These are phyloP conservation scores for Actinopyga echinites DNA, from an alignment of 53 echinoderm and acorn worm species.

Conservation along the genomic window DNA sequence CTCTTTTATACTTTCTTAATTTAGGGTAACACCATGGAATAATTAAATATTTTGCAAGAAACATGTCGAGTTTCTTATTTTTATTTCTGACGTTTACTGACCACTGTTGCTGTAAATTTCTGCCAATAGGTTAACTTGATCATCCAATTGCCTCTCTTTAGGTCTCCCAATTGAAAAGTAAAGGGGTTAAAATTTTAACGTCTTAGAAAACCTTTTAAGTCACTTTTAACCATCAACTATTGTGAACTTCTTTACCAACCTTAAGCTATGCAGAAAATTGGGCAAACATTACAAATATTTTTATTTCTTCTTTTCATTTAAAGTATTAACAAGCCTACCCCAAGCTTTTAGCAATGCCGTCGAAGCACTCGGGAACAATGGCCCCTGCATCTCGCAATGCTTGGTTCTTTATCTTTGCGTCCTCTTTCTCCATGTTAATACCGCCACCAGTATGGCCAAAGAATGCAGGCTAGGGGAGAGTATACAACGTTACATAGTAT, in stretches of 20 bases:
- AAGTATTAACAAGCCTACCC: conserved; percentile 38
- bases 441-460: conserved; percentile 75
- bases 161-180: too few species aligned
- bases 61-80: too few species aligned
- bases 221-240: not conserved
- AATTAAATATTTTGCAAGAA: too few species aligned
- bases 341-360: conserved; percentile 57
- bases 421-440: conserved; percentile 50
- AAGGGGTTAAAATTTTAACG: too few species aligned
- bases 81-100: too few species aligned
- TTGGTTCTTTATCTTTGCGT: conserved; percentile 61
- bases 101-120: too few species aligned
- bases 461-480: conserved; percentile 56
- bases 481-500: not conserved
- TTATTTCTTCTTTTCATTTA: not conserved
- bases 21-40: too few species aligned
- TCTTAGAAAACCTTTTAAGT: too few species aligned
- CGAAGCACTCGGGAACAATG: conserved; percentile 66
- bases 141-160: too few species aligned
- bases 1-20: too few species aligned
- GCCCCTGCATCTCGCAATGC: conserved; percentile 71
- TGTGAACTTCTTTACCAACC: not conserved
- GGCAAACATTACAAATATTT: not conserved
- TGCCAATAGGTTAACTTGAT: too few species aligned
- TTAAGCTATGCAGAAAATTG: not conserved